Conservation (phyloP, 2,888 invertebrate species). For the Ennomos quercinarius region DNA sequence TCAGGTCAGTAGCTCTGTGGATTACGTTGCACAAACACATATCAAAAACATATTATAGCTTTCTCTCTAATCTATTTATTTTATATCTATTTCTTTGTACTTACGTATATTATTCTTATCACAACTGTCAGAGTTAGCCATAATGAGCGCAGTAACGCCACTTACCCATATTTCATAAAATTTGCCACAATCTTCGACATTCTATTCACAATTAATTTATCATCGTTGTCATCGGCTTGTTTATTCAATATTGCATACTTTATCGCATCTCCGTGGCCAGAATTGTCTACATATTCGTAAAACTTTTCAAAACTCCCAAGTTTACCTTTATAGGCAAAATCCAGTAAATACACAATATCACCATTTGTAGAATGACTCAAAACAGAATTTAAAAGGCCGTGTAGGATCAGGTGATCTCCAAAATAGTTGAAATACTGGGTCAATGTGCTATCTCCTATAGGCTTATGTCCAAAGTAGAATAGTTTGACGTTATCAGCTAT, state of each 20-base stretch:
- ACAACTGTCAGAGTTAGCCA: too few relatives aligned
- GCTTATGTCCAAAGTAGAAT: constrained; percentile 49
- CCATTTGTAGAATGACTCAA: constrained; percentile 37
- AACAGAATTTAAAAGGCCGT: constrained; percentile 45
- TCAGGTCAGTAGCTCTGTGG: too few relatives aligned
- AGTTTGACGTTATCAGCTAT: constrained; percentile 41
- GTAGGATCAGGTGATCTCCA: constrained; percentile 47
- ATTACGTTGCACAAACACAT: too few relatives aligned
- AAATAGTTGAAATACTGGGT: constrained; percentile 49
- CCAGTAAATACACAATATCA: constrained; percentile 49
- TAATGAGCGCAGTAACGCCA: constrained; percentile 15
- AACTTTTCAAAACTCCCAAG: constrained; percentile 43
- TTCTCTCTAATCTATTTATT: too few relatives aligned
- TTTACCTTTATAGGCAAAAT: constrained; percentile 51
- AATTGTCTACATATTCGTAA: constrained; percentile 38
- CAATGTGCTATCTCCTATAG: constrained; percentile 40
- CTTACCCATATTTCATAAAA: constrained; percentile 53
- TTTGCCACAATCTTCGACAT: constrained; percentile 46
- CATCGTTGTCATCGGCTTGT: constrained; percentile 22
- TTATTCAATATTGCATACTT: constrained; percentile 47
- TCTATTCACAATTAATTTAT: constrained; percentile 43
- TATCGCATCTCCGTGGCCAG: constrained; percentile 51
- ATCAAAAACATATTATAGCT: too few relatives aligned
- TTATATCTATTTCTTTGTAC: too few relatives aligned
- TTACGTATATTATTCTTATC: too few relatives aligned